Conservation (phyloP, 2,888 invertebrate species). For the Temnothorax ravouxi region DNA sequence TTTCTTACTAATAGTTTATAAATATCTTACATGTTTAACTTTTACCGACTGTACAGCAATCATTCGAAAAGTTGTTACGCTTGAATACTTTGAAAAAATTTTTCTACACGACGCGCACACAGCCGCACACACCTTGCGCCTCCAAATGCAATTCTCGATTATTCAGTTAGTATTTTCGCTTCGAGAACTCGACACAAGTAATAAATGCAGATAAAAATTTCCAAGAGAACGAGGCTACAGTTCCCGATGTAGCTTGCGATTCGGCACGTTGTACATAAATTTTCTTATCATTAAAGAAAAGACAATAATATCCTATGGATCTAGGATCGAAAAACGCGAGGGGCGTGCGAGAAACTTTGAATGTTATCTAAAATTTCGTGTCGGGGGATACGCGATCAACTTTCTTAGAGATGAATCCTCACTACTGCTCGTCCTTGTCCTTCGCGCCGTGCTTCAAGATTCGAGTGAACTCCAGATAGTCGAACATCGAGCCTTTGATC, state of each 20-base stretch:
- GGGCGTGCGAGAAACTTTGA: neutral
- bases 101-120: neutral
- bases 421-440: constrained; percentile 97
- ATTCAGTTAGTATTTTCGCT: neutral
- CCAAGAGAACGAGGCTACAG: neutral
- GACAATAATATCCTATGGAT: neutral
- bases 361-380: constrained; percentile 24
- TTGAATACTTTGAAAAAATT: constrained; percentile 21
- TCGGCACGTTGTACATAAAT: neutral
- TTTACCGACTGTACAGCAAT: constrained; percentile 48
- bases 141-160: constrained; percentile 6
- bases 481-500: constrained; percentile 97
- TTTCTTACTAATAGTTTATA: no score
- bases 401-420: constrained; percentile 63
- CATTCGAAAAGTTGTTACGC: constrained; percentile 29
- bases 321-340: constrained; percentile 15
- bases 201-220: neutral
- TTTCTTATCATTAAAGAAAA: neutral
- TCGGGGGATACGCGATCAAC: neutral
- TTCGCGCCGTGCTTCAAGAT: constrained; percentile 99
- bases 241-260: neutral
- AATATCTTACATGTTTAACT: constrained; percentile 67
- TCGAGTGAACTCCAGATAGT: constrained; percentile 99
- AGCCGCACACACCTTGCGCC: neutral
- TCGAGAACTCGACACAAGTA: neutral